Evolutionary conservation across 2,113 vertebrate genomes (phyloP).

Genomic region (Aspiorhynchus laticeps): DNA sequence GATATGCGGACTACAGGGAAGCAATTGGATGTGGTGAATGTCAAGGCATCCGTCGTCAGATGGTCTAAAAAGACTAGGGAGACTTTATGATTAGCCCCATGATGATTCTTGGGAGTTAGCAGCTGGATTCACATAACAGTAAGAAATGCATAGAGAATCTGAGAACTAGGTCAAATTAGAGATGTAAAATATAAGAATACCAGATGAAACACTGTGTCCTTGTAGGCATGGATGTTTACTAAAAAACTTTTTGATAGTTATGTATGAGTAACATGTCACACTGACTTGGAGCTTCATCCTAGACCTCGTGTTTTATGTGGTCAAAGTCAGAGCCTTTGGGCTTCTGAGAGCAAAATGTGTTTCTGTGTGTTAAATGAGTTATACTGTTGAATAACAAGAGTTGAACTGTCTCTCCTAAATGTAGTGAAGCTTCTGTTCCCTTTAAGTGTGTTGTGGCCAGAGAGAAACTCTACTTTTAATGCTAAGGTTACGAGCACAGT

Average conservation of each 20-base stretch:
- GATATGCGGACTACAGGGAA: constrained; percentile 31
- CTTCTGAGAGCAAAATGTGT: background rate
- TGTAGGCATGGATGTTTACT: background rate
- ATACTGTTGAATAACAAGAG: background rate
- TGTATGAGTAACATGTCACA: constrained; percentile 58
- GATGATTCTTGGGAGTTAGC: constrained; percentile 49
- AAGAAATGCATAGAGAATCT: constrained; percentile 63
- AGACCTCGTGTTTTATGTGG: constrained; percentile 52
- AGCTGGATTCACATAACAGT: constrained; percentile 46
- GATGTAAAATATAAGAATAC: constrained; percentile 35
- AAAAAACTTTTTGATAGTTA: background rate
- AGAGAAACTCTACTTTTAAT: background rate
- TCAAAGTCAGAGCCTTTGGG: constrained; percentile 38
- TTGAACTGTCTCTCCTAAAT: background rate
- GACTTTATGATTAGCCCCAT: constrained; percentile 22
- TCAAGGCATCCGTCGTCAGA: background rate
- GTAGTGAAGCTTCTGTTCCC: background rate
- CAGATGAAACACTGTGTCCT: constrained; percentile 14
- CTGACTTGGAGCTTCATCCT: constrained; percentile 64
- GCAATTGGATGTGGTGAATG: background rate
- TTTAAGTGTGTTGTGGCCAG: background rate
- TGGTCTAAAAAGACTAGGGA: background rate
- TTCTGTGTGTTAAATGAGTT: background rate
- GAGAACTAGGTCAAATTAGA: constrained; percentile 67
- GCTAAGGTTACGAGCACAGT: background rate